These are phyloP conservation scores for Callorhinus ursinus DNA, from an alignment of 2,113 vertebrate genomes.

Conservation along the genomic window DNA sequence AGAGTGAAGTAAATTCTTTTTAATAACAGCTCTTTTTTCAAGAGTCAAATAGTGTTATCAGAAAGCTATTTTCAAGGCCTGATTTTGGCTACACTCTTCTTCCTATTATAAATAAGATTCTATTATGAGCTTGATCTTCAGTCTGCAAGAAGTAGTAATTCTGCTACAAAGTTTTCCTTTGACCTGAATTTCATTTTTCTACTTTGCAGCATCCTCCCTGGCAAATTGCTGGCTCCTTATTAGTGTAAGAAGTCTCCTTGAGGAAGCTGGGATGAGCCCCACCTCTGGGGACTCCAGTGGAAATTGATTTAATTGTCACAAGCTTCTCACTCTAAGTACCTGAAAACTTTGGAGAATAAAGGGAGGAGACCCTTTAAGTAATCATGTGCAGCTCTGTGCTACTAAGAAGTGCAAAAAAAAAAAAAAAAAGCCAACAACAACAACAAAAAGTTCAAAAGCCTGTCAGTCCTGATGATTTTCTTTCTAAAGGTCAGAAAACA, in stretches of 20 bases:
- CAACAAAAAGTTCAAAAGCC: background rate
- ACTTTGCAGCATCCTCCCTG: background rate
- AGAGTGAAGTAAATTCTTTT: conserved; percentile 57
- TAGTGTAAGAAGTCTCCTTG: conserved; percentile 38
- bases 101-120: conserved; percentile 61
- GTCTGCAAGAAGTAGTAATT: conserved; percentile 43
- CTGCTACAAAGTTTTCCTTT: conserved; percentile 53
- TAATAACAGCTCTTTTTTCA: conserved; percentile 54
- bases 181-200: conserved; percentile 60
- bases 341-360: conserved; percentile 58
- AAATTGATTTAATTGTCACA: conserved; percentile 72
- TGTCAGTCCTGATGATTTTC: conserved; percentile 39
- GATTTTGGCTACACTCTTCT: conserved; percentile 60
- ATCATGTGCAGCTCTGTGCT: conserved; percentile 25
- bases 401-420: background rate
- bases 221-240: conserved; percentile 11
- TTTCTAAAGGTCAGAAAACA: conserved; percentile 59
- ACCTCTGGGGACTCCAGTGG: background rate
- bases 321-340: conserved; percentile 50
- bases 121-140: conserved; percentile 50
- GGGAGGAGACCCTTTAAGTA: background rate
- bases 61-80: conserved; percentile 69
- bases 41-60: conserved; percentile 60
- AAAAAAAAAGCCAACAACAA: background rate
- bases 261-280: background rate